These are phyloP conservation scores for Sinohyriopsis cumingii DNA, from an alignment of 2,888 invertebrate genomes.

Conservation along the genomic window DNA sequence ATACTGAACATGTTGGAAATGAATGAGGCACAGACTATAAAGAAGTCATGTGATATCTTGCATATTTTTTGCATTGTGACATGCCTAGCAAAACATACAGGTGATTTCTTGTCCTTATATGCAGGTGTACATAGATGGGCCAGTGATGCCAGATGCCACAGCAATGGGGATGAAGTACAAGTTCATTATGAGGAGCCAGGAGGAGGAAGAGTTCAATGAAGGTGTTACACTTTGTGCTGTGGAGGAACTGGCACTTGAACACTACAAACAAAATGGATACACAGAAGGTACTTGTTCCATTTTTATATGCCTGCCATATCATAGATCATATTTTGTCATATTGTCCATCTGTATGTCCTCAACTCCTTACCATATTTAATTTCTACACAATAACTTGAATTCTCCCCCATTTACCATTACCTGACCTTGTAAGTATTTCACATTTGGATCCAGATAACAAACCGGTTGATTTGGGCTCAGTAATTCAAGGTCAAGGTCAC, in stretches of 20 bases:
- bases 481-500: too few relatives aligned
- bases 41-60: not conserved
- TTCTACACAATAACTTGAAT: too few relatives aligned
- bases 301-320: not conserved
- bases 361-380: too few relatives aligned
- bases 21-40: not conserved
- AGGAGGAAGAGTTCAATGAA: slow-evolving; percentile 60
- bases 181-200: slow-evolving; percentile 58
- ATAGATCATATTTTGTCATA: too few relatives aligned
- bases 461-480: too few relatives aligned
- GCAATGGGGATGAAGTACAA: slow-evolving; percentile 63
- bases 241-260: slow-evolving; percentile 76
- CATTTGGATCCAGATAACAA: too few relatives aligned
- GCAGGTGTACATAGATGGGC: slow-evolving; percentile 59
- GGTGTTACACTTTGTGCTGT: slow-evolving; percentile 74
- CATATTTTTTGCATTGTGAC: not conserved
- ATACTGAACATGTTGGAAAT: not conserved
- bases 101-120: slow-evolving; percentile 3
- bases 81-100: not conserved
- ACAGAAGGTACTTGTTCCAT: slow-evolving; percentile 68
- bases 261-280: slow-evolving; percentile 75
- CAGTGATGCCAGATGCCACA: slow-evolving; percentile 55
- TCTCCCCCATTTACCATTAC: too few relatives aligned
- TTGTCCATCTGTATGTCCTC: too few relatives aligned
- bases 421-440: too few relatives aligned